Evolutionary conservation across 1,140 invertebrate species (phyloP), one percentile per base, ranked within the genome.

Genomic region (Ganaspis sp.): DNA sequence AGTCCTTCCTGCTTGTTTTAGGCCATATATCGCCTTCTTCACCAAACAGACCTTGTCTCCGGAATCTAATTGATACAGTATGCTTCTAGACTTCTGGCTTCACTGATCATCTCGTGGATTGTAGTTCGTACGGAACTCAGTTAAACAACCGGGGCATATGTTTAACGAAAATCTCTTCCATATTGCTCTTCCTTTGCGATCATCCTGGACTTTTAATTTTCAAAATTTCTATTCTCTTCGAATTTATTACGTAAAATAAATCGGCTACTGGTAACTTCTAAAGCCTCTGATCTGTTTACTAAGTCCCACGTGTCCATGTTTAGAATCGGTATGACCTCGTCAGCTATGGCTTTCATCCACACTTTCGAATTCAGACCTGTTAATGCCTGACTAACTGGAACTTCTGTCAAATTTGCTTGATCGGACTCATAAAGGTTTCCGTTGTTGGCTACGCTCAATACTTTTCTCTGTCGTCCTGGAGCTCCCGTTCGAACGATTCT

Each of bases 301-400:
- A 90, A 29, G 26, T 69, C 77, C 86, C 84, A 92, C 26, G 86
- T 88, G 15, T 84, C 40, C 75, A 90, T 90, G 69, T 87, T 81
- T 9, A 78, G 53, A 8, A 86, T 80, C 19, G 84, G 72, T 17
- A 82, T 15, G 4, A 89, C 72, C 81, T 90, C 88, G 26, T 88
- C 81, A 9, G 75, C 9, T 58, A 90, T 90, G 9, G 89, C 90
- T 37, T 76, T 70, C 70, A 84, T 81, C 90, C 90, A 91, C 11
- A 76, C 17, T 0, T 71, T 0, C 0, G 72, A 54, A 1, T 81
- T 69, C 17, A 72, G 58, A 15, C 70, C 53, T 8, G 37, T 26
- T 0, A 81, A 69, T 2, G 79, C 74, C 49, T 81, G 72, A 9
- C 81, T 64, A 26, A 77, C 58, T 11, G 76, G n/a, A n/a, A 73